Evolutionary conservation across 2,888 invertebrate species (phyloP), one percentile per base, ranked within the genome.

Genomic region (Phorcus lineatus): DNA sequence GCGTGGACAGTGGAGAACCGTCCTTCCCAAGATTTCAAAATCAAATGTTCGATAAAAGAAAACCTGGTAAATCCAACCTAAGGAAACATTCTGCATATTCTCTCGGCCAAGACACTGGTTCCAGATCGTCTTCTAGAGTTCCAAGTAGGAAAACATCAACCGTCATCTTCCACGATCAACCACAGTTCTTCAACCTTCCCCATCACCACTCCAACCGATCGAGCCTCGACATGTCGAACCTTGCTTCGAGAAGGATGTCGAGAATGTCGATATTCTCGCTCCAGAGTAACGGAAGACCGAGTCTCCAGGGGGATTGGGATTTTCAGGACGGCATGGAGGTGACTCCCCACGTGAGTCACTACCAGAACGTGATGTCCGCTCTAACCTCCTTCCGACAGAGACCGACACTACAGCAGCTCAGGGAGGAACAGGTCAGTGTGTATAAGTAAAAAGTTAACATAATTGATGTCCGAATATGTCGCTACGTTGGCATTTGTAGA

Each of bases 291-390:
- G 77, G 79, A 52, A 75, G 78, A 24, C 74, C 80, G 0, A 77
- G 77, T 57, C 19, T 31, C 53, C 79, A 77, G 74, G 76, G 81
- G 0, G 85, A 85, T 22, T 80, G 79, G 17, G 82, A 85, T 11
- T 84, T 84, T 24, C 82, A 82, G 22, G 88, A 96, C 80, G 96
- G 96, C 0, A 95, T 96, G 87, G 97, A 97, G 92, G 96, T 96
- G 0, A 92, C 97, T 54, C 97, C 97, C 0, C 94, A 96, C 80
- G 94, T 96, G 93, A 97, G 97, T 91, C 96, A 97, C 92, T 97
- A 97, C 91, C 95, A 96, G 53, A 67, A 84, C 19, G 31, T 79
- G 4, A 54, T 77, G 16, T 79, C 82, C 7, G 83, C 83, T 24
- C 78, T 82, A 22, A 83, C 81, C 74, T 87, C 86, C 28, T 80